Base-by-base conservation (phyloP, 2,113 vertebrate species). In the Ophthalmolycus amberensis region DNA sequence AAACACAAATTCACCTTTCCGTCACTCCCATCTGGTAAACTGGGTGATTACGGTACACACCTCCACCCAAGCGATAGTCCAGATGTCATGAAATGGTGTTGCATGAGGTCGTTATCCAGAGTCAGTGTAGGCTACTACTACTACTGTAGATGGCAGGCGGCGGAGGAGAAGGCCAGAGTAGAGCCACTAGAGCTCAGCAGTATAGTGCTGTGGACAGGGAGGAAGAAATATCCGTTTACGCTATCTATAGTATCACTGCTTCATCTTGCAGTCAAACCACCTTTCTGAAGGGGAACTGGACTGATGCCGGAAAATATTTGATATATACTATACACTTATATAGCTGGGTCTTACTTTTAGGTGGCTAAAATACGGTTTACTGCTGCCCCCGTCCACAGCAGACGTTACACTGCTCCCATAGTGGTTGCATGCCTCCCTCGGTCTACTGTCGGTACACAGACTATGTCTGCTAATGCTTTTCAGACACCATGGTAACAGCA, bases 401-500 rank as follows among this genome's bases (percentile, higher is more conserved):
- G 52, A 54, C 48, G 46, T 6, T 5, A 50, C 48, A 8, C 5
- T 46, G 14, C 48, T 48, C 9, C 8, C 40, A 12, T 2, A 42
- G 34, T 42, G 40, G 40, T 10, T 42, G 40, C 40, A 5, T 48
- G 46, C 50, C 50, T 11, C 9, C 52, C 22, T 54, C 52, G 2
- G 9, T 54, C 48, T 50, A 38, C 38, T 38, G 38, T 8, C 9
- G 16, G 14, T 48, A 50, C 46, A 50, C 46, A 48, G 46, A 42
- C 42, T 4, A 44, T 44, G 42, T 44, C 29, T 50, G 62, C 14
- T 71, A 50, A 66, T 59, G 67, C 38, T 71, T 66, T 46, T 77
- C 67, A 77, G 80, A 77, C 59, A 20, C 37, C 29, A 59, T 54
- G 59, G 37, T 64, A 16, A 44, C 18, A 62, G 37, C 32, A 27